These are phyloP conservation scores for Uromys caudimaculatus DNA, from an alignment of 2,797 vertebrate species.

Conservation along the genomic window DNA sequence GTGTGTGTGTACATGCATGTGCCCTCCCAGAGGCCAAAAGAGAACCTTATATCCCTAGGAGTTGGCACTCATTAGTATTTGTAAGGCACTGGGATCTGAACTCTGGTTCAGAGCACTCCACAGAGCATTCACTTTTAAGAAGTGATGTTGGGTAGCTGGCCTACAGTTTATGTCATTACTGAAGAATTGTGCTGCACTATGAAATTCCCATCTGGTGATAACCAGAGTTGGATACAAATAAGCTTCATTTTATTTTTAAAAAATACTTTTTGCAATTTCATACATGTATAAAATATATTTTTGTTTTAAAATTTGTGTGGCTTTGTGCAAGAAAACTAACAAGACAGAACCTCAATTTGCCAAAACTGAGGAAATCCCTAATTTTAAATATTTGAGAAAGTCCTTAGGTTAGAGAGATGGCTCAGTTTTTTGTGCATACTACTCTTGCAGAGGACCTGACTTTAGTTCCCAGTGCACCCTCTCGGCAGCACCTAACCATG, in stretches of 20 bases:
- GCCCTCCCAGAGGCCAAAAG: background rate
- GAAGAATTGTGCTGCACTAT: background rate
- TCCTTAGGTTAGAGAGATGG: background rate
- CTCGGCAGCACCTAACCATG: background rate
- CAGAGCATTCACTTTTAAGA: background rate
- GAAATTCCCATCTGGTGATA: background rate
- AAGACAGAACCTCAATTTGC: background rate
- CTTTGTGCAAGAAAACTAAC: background rate
- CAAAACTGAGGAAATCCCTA: background rate
- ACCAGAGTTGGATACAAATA: background rate
- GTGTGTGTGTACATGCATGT: accelerated
- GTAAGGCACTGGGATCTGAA: background rate
- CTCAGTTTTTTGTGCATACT: background rate
- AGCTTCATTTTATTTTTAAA: background rate
- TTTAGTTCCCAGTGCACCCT: background rate
- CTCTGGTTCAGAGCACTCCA: background rate
- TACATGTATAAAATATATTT: background rate
- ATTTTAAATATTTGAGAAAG: background rate
- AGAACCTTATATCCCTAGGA: background rate
- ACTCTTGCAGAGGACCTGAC: background rate
- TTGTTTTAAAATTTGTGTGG: background rate
- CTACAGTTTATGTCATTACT: no score
- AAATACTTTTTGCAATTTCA: background rate
- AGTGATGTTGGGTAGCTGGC: background rate
- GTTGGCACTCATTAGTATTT: background rate